phyloP scores from a whole-genome alignment of 2,797 vertebrate genomes.

The Malurus splendens region DNA sequence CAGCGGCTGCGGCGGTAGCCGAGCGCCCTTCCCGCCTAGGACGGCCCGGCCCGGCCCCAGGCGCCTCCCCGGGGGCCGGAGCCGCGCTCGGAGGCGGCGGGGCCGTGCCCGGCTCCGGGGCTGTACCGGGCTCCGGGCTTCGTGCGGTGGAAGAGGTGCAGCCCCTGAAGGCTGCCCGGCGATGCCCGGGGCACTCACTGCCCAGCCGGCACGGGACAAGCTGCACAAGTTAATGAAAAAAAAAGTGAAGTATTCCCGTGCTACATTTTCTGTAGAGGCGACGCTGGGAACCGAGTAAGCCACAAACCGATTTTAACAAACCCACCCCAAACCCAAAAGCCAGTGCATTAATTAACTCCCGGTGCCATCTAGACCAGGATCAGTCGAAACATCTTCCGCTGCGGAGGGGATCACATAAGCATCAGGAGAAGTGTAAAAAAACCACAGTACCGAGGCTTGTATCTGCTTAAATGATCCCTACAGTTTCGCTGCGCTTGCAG shows the following conservation, averaged over 20 bases:
- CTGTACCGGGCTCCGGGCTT: background rate
- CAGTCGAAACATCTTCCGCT: background rate
- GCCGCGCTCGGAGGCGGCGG: background rate
- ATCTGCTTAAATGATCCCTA: background rate
- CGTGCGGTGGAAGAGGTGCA: background rate
- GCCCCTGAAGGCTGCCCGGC: background rate
- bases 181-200: background rate
- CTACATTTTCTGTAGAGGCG: background rate
- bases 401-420: background rate
- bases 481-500: background rate
- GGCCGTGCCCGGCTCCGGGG: background rate
- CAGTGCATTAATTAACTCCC: background rate
- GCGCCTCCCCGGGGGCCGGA: background rate
- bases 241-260: background rate
- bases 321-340: background rate
- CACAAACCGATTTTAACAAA: background rate
- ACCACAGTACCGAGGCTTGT: background rate
- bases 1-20: background rate
- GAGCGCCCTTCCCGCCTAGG: background rate
- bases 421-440: background rate
- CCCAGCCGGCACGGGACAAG: background rate
- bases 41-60: background rate
- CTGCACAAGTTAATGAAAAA: background rate
- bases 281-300: background rate
- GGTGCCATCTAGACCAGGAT: background rate